Conservation (phyloP, 2,888 invertebrate genomes). For the Luperina nickerlii region DNA sequence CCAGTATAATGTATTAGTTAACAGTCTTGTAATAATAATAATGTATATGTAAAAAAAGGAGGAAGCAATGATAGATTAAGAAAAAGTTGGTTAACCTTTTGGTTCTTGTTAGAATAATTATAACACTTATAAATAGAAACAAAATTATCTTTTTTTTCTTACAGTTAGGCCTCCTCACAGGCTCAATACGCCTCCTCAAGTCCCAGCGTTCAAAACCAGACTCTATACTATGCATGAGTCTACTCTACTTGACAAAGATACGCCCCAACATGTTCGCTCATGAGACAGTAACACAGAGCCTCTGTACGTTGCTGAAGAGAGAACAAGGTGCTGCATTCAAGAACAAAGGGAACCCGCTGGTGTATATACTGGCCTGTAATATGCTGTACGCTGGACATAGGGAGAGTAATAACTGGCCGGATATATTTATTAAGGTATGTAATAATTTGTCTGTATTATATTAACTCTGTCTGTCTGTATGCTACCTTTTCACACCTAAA, state of each 20-base stretch:
- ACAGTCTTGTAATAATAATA: too few relatives aligned
- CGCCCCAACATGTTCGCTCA: slow-evolving; percentile 94
- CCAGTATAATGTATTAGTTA: too few relatives aligned
- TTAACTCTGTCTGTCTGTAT: too few relatives aligned
- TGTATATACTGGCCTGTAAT: slow-evolving; percentile 96
- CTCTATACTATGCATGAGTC: slow-evolving; percentile 93
- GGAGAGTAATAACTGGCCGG: slow-evolving; percentile 97
- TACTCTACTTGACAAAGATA: slow-evolving; percentile 95
- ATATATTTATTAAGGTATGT: slow-evolving; percentile 95
- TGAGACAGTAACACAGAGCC: slow-evolving; percentile 93
- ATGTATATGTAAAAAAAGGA: too few relatives aligned
- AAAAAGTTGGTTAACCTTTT: background rate
- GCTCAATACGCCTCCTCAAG: slow-evolving; percentile 95
- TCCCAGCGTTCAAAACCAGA: slow-evolving; percentile 96
- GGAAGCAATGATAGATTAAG: background rate
- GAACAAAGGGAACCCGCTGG: slow-evolving; percentile 94
- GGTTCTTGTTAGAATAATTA: background rate
- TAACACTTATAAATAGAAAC: background rate
- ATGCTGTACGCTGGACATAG: slow-evolving; percentile 95
- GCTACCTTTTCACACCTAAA: too few relatives aligned
- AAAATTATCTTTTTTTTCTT: slow-evolving; percentile 61
- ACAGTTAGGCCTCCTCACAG: slow-evolving; percentile 94
- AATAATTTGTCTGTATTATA: background rate
- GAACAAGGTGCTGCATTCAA: slow-evolving; percentile 93
- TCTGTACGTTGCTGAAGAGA: slow-evolving; percentile 95